These are phyloP conservation scores for Nycticryphes semicollaris DNA, from an alignment of 2,113 vertebrate species.

Conservation along the genomic window DNA sequence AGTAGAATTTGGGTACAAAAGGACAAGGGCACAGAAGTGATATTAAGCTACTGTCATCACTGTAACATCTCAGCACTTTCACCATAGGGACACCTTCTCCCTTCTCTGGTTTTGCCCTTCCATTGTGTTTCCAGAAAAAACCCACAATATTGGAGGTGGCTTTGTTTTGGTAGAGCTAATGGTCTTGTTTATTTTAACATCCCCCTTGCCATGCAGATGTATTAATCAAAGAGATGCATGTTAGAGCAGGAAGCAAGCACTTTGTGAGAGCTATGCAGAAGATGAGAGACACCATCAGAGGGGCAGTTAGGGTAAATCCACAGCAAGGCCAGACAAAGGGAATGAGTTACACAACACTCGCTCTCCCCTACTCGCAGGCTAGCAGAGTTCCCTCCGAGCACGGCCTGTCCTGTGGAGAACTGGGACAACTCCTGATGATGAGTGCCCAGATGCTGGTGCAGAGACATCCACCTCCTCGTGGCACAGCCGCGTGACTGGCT, in stretches of 20 bases:
- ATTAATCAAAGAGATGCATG: background rate
- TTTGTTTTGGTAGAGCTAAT: background rate
- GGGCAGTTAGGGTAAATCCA: background rate
- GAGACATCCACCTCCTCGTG: background rate
- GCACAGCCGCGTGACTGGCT: background rate
- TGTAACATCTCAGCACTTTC: background rate
- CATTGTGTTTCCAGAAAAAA: background rate
- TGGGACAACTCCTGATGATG: background rate
- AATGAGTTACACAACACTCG: background rate
- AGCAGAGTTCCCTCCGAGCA: background rate
- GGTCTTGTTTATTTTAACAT: background rate
- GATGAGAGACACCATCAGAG: background rate
- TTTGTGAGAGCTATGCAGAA: background rate
- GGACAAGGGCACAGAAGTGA: background rate
- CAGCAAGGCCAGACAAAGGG: background rate
- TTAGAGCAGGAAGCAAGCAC: background rate
- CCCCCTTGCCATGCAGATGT: background rate
- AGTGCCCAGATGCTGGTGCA: background rate
- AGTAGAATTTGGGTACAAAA: background rate
- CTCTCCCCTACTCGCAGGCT: background rate
- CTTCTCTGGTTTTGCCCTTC: background rate
- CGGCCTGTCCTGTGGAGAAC: background rate
- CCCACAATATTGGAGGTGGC: background rate
- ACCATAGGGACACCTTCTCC: background rate
- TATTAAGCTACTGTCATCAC: rapidly evolving